phyloP scores from a whole-genome alignment of 2,113 vertebrate species.

The Eulemur rufifrons region DNA sequence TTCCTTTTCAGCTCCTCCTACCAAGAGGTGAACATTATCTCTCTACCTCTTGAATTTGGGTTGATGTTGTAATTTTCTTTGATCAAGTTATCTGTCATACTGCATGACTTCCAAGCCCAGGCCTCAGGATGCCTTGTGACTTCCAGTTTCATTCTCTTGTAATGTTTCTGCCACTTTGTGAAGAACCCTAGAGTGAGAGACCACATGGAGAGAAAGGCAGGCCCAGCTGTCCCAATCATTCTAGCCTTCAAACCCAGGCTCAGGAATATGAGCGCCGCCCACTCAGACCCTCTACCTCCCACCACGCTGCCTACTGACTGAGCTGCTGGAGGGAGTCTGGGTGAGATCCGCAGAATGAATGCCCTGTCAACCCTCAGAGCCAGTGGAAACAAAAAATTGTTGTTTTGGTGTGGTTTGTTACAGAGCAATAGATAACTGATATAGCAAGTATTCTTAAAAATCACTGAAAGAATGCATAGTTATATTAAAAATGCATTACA shows the following conservation, averaged over 20 bases:
- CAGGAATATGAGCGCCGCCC: neutral
- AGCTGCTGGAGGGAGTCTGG: neutral
- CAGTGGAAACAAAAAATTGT: neutral
- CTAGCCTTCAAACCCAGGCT: neutral
- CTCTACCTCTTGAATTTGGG: neutral
- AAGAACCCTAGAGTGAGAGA: neutral
- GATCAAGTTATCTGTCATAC: neutral
- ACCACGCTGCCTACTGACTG: no score
- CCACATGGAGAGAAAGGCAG: neutral
- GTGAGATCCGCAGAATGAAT: neutral
- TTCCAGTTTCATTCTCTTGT: neutral
- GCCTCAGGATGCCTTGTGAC: neutral
- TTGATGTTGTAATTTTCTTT: neutral
- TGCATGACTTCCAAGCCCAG: neutral
- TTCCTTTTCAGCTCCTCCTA: neutral
- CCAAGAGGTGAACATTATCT: neutral
- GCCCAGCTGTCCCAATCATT: neutral
- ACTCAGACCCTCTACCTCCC: rapidly evolving
- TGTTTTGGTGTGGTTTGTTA: neutral
- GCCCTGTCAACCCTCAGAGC: rapidly evolving
- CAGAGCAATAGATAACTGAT: neutral
- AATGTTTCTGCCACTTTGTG: neutral
- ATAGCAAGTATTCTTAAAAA: neutral
- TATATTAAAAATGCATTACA: neutral
- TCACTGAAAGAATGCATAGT: neutral